A percentile compares a stretch with the other conserved stretches of the same genome.
phyloP scores from a whole-genome alignment of 2,113 vertebrate species.

The Accipiter virgatus region DNA sequence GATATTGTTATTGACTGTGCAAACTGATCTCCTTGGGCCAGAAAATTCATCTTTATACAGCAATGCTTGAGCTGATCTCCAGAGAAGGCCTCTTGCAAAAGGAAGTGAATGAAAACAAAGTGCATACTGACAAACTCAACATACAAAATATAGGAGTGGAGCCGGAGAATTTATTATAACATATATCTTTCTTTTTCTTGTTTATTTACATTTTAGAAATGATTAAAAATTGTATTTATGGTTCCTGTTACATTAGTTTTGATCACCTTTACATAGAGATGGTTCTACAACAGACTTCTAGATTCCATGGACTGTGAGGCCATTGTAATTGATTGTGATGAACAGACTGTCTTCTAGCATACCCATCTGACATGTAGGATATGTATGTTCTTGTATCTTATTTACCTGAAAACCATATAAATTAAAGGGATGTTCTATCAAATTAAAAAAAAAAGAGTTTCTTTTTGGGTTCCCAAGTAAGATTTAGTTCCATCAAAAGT shows the following conservation, averaged over 20 bases:
- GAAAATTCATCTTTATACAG: slow-evolving; percentile 60
- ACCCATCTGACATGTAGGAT: not conserved
- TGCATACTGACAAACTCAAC: not conserved
- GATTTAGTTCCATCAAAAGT: not conserved
- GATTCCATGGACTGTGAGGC: not conserved
- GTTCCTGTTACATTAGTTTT: not conserved
- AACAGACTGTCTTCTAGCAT: not conserved
- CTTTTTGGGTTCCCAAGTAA: not conserved
- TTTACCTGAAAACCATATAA: not conserved
- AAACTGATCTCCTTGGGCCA: slow-evolving; percentile 52
- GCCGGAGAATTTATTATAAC: not conserved
- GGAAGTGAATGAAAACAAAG: slow-evolving; percentile 48
- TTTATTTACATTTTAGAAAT: not conserved
- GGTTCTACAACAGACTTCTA: not conserved
- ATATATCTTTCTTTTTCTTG: not conserved
- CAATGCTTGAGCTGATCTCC: not conserved
- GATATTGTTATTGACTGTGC: slow-evolving; percentile 51
- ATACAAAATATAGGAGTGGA: not conserved
- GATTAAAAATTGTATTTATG: not conserved
- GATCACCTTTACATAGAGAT: not conserved
- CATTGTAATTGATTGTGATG: not conserved
- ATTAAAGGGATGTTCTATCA: not conserved
- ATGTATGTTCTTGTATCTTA: not conserved
- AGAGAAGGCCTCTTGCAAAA: slow-evolving; percentile 22
- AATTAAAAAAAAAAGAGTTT: not conserved